These are phyloP conservation scores for Eolophus roseicapilla DNA, from an alignment of 2,113 vertebrate genomes.

Conservation along the genomic window DNA sequence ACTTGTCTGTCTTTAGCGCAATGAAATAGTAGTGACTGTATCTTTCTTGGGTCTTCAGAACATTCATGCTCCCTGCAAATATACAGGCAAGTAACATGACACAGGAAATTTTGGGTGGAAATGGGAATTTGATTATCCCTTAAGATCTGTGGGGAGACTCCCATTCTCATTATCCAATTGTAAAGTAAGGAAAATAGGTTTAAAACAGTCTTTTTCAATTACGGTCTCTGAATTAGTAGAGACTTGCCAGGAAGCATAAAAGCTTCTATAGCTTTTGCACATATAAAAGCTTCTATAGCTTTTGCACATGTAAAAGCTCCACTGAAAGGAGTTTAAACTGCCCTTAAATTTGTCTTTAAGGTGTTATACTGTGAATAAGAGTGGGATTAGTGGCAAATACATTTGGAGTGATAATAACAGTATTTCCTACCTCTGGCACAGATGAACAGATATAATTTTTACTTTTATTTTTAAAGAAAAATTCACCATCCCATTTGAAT, in stretches of 20 bases:
- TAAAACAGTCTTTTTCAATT: slow-evolving; percentile 37
- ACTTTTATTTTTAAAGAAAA: neutral
- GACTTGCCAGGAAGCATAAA: slow-evolving; percentile 54
- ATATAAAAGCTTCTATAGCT: slow-evolving; percentile 33
- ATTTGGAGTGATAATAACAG: neutral
- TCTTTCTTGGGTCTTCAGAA: neutral
- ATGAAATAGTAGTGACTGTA: neutral
- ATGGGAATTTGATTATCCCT: slow-evolving; percentile 12
- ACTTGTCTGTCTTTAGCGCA: neutral
- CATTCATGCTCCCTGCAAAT: neutral
- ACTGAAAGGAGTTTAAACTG: slow-evolving; percentile 23
- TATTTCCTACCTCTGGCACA: neutral
- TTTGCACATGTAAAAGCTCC: slow-evolving; percentile 25
- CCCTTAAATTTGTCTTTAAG: slow-evolving; percentile 33
- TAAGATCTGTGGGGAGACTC: slow-evolving; percentile 9
- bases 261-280: slow-evolving; percentile 31
- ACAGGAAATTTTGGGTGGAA: slow-evolving; percentile 9
- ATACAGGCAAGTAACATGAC: neutral
- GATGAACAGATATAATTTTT: neutral
- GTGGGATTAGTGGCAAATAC: neutral
- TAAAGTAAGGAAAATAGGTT: slow-evolving; percentile 2
- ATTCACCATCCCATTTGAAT: neutral
- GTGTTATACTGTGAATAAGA: neutral
- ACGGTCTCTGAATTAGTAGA: neutral
- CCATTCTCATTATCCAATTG: neutral